Conservation (phyloP, 1,140 invertebrate genomes). For the Orussus abietinus region DNA sequence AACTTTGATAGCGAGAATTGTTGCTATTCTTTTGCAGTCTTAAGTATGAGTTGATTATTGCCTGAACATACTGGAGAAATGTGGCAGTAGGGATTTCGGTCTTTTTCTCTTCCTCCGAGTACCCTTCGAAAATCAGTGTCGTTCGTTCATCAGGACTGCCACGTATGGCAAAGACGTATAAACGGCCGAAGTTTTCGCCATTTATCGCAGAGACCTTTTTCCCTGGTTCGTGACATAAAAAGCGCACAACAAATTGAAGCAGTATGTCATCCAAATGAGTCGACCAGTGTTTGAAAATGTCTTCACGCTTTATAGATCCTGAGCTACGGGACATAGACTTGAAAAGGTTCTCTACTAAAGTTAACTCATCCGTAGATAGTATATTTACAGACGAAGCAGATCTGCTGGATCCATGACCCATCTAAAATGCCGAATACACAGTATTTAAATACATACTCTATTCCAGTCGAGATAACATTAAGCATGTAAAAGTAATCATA, state of each 20-base stretch:
- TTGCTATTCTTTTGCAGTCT: constrained; percentile 45
- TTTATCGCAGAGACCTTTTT: constrained; percentile 46
- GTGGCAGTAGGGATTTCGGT: constrained; percentile 34
- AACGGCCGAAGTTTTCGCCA: constrained; percentile 45
- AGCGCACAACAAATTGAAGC: constrained; percentile 45
- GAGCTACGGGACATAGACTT: constrained; percentile 52
- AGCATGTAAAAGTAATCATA: too few relatives aligned
- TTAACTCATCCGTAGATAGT: constrained; percentile 44
- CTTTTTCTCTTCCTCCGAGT: constrained; percentile 45
- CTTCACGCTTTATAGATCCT: constrained; percentile 50
- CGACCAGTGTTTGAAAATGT: constrained; percentile 52
- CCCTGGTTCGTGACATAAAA: constrained; percentile 48
- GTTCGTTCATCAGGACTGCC: constrained; percentile 45
- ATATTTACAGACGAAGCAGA: constrained; percentile 45
- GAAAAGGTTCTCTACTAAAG: constrained; percentile 49
- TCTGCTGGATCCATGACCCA: constrained; percentile 51
- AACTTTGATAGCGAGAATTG: constrained; percentile 37
- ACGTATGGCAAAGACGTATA: constrained; percentile 46
- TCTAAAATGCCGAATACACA: constrained; percentile 30
- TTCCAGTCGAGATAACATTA: too few relatives aligned
- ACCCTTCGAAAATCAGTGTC: constrained; percentile 40
- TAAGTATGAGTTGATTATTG: constrained; percentile 49
- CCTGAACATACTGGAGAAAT: constrained; percentile 46
- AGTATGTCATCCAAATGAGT: constrained; percentile 44
- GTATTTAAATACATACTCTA: too few relatives aligned